Base-by-base conservation (phyloP, 1,140 invertebrate genomes). In the Doryteuthis pealeii region DNA sequence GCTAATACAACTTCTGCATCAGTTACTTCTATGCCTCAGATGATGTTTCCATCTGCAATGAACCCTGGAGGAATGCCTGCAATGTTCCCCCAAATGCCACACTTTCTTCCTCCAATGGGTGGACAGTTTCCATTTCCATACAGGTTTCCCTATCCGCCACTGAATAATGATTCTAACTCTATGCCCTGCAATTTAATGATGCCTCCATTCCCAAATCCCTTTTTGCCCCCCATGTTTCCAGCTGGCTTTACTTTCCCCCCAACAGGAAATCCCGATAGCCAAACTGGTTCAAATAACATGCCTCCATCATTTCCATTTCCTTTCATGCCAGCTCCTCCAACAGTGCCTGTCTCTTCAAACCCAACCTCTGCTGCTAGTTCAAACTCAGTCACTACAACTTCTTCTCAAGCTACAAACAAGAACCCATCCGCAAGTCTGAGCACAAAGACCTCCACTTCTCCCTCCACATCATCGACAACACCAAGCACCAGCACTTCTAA, bases 371-470 rank as follows among this genome's bases (percentile, higher is more conserved):
- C 6, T 33, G 8, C 40, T 33, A 26, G 6, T 70, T 70, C 68
- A 33, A 33, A 32, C 28, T 31, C n/a, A 26, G 30, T 14, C 33
- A 43, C 32, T 8, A 35, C 32, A 33, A 33, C 28, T 3, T 26
- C n/a, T 43, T n/a, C 68, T 33, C 28, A n/a, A n/a, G 4, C 22
- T 31, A n/a, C 22, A 15, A 33, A 33, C n/a, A 10, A 33, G 40
- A 12, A 3, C 12, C 5, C 68, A 2, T 43, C 22, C 22, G 10
- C 68, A n/a, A 33, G 30, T 43, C 5, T 30, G 14, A 15, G 67
- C n/a, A 31, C 67, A 70, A n/a, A n/a, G 30, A 26, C 74, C 72
- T 62, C 15, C 32, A 71, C n/a, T 71, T 28, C 33, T 22, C 40
- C 73, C 2, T 31, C 49, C 22, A 31, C 71, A 49, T 8, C 70